phyloP scores from a whole-genome alignment of 2,888 invertebrate species.

The Cistogaster globosa region DNA sequence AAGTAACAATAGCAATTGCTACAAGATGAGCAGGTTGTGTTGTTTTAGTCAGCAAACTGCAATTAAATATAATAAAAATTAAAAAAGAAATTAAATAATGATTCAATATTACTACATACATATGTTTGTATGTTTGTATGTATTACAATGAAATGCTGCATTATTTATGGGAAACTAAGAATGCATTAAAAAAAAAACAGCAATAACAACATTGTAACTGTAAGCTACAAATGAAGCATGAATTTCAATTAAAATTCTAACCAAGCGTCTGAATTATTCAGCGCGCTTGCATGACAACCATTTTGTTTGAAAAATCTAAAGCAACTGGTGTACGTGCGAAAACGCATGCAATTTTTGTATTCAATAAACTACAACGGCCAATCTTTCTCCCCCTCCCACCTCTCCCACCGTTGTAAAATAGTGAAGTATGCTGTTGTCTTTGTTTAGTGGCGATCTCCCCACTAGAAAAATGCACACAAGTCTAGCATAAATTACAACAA shows the following conservation, averaged over 20 bases:
- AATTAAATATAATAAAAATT: constrained; percentile 16
- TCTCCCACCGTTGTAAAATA: constrained; percentile 39
- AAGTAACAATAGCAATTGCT: constrained; percentile 85
- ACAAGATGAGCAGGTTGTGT: constrained; percentile 92
- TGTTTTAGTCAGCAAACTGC: constrained; percentile 88
- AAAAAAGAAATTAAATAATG: neutral
- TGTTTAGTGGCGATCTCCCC: constrained; percentile 50
- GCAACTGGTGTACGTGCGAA: constrained; percentile 81
- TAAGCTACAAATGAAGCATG: constrained; percentile 53
- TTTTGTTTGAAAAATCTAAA: constrained; percentile 58
- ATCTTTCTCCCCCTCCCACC: neutral
- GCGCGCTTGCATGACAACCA: constrained; percentile 34
- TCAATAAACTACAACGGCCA: constrained; percentile 61
- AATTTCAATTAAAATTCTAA: constrained; percentile 65
- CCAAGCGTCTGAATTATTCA: constrained; percentile 24
- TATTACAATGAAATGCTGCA: constrained; percentile 16
- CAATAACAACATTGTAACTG: constrained; percentile 21
- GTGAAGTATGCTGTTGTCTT: constrained; percentile 45
- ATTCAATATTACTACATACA: neutral
- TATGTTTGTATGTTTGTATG: too few species aligned
- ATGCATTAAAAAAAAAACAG: neutral
- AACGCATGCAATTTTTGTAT: constrained; percentile 79
- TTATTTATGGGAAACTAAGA: constrained; percentile 51
- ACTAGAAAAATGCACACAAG: constrained; percentile 34
- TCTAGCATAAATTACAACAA: constrained; percentile 49